These are phyloP conservation scores for Rhaphigaster nebulosa DNA, from an alignment of 2,888 invertebrate species.

Conservation along the genomic window DNA sequence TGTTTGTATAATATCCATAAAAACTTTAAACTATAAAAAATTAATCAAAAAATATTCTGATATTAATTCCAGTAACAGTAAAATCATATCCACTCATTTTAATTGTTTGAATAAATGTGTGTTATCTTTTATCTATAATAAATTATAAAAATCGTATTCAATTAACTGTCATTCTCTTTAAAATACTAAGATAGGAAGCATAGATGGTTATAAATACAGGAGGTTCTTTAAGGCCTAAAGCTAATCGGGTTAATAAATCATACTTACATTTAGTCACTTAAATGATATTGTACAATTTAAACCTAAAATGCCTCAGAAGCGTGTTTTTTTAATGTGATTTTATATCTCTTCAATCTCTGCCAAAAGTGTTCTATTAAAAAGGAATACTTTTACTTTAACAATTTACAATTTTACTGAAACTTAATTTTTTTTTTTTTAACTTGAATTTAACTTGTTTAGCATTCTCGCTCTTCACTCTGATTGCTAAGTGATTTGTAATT, in stretches of 20 bases:
- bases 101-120: background rate
- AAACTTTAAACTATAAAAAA: background rate
- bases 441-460: constrained; percentile 44
- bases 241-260: background rate
- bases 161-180: background rate
- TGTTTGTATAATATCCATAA: background rate
- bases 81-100: background rate
- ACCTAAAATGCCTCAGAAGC: background rate
- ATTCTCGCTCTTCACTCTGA: background rate
- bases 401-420: background rate
- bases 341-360: background rate
- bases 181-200: background rate
- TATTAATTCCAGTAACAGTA: background rate
- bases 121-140: background rate
- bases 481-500: background rate
- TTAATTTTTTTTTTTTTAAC: background rate
- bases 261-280: background rate
- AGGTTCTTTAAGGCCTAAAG: background rate
- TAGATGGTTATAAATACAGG: background rate
- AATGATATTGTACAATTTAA: background rate
- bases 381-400: background rate
- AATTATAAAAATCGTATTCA: background rate
- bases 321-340: background rate
- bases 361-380: background rate
- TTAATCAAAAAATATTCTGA: background rate